Conservation (phyloP, 2,113 vertebrate species). For the Lophotis ruficrista region DNA sequence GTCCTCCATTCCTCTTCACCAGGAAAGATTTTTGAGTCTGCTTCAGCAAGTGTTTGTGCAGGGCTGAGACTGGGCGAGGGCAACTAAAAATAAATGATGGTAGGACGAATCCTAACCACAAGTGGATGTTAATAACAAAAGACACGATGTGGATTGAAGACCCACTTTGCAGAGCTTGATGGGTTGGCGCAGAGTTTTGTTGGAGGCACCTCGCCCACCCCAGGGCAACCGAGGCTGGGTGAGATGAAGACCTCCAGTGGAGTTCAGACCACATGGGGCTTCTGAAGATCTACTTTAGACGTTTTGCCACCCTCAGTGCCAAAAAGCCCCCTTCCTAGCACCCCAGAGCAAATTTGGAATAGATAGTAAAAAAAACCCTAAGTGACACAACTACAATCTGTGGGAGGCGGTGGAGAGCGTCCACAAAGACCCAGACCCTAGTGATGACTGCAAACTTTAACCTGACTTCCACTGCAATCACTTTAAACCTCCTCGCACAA, state of each 20-base stretch:
- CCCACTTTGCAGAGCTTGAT: not conserved
- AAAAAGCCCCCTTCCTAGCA: not conserved
- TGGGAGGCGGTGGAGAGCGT: not conserved
- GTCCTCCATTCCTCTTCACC: not conserved
- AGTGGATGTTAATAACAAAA: not conserved
- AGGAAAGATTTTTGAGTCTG: not conserved
- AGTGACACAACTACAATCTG: not conserved
- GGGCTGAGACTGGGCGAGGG: not conserved
- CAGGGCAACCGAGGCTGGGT: not conserved
- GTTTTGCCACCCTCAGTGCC: rapidly evolving
- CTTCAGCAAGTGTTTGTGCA: not conserved
- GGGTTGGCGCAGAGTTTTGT: not conserved
- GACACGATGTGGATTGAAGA: not conserved
- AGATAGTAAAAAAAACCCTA: not conserved
- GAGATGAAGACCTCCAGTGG: not conserved
- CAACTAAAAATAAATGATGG: not conserved
- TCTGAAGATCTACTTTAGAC: not conserved
- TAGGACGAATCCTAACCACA: not conserved
- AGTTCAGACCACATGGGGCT: not conserved
- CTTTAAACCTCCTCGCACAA: not conserved
- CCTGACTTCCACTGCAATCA: not conserved
- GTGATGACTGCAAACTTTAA: not conserved
- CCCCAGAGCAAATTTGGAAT: not conserved
- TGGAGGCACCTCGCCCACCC: rapidly evolving
- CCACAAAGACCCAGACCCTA: not conserved